Conservation (phyloP, 2,797 vertebrate genomes). For the Emys orbicularis region DNA sequence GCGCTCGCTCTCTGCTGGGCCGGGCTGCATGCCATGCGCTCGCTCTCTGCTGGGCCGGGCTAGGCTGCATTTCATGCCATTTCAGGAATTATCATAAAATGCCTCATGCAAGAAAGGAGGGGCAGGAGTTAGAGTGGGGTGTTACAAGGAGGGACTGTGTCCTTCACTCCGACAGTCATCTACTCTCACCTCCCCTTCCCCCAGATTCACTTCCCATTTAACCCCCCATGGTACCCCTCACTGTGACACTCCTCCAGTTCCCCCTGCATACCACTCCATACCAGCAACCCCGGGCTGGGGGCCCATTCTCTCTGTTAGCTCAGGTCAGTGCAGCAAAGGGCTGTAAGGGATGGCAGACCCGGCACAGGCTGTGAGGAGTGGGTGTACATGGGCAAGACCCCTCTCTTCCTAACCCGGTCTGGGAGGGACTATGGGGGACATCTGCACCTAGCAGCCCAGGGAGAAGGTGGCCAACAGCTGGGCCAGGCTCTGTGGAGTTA, state of each 20-base stretch:
- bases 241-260: background rate
- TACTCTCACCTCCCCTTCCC: background rate
- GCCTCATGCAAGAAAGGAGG: background rate
- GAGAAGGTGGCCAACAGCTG: slow-evolving; percentile 36
- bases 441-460: background rate
- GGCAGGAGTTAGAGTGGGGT: background rate
- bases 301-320: background rate
- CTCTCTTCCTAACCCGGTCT: background rate
- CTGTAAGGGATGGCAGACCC: background rate
- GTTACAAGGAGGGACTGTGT: background rate
- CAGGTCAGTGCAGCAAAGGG: background rate
- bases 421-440: background rate
- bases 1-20: background rate
- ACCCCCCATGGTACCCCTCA: fast-evolving
- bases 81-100: background rate
- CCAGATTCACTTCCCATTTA: background rate
- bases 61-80: background rate
- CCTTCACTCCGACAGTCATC: fast-evolving
- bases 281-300: background rate
- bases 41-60: fast-evolving
- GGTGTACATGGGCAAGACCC: background rate
- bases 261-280: fast-evolving
- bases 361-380: background rate
- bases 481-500: fast-evolving
- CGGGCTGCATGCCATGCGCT: fast-evolving